These are phyloP conservation scores for Mythimna ferrago DNA, from an alignment of 2,888 invertebrate species.

Conservation along the genomic window DNA sequence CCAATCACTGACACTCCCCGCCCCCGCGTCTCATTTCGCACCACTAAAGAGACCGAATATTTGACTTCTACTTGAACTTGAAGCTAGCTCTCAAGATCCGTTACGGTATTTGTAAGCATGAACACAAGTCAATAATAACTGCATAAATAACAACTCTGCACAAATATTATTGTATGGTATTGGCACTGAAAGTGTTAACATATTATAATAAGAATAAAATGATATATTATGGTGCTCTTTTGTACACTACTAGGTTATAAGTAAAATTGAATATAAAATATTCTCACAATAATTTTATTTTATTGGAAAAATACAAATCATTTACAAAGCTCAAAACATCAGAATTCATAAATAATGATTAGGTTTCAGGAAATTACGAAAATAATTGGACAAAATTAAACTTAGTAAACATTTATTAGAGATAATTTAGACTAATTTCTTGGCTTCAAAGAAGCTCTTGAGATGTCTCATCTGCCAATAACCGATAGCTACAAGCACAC, in stretches of 20 bases:
- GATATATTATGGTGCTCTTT: conserved; percentile 14
- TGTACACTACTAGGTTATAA: conserved; percentile 22
- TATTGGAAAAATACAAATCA: conserved; percentile 83
- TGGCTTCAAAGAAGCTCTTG: conserved; percentile 99
- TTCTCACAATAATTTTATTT: conserved; percentile 69
- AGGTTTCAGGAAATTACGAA: conserved; percentile 59
- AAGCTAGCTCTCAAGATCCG: too few species aligned
- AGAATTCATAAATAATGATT: conserved; percentile 55
- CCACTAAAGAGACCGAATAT: too few species aligned
- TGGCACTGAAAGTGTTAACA: too few species aligned
- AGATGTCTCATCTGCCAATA: conserved; percentile 99
- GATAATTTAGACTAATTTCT: conserved; percentile 96
- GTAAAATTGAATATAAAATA: conserved; percentile 51
- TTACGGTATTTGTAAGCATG: too few species aligned
- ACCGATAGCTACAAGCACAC: conserved; percentile 97
- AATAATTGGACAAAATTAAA: conserved; percentile 61
- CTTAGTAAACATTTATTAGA: conserved; percentile 51
- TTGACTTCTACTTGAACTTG: too few species aligned
- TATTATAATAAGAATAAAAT: conserved; percentile 10
- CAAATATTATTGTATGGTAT: too few species aligned
- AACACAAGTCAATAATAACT: too few species aligned
- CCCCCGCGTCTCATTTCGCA: too few species aligned
- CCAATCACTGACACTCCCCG: too few species aligned
- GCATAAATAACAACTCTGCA: too few species aligned
- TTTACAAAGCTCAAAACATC: conserved; percentile 70